phyloP scores from a whole-genome alignment of 2,888 invertebrate genomes.

The Tipula unca region DNA sequence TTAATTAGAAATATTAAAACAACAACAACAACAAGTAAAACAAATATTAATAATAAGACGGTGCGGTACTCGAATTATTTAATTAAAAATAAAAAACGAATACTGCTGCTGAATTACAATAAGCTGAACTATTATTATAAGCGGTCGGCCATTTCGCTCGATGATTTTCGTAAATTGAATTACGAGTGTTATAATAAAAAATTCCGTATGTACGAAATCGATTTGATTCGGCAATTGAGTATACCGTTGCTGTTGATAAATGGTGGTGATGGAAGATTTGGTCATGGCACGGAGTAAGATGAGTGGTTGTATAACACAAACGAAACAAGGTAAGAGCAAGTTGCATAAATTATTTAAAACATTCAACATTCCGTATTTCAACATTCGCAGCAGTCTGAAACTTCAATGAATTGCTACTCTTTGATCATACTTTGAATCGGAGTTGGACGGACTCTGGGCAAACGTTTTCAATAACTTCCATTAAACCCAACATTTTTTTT shows the following conservation, averaged over 20 bases:
- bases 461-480: too few relatives aligned
- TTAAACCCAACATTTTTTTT: too few relatives aligned
- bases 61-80: neutral
- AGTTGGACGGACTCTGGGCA: too few relatives aligned
- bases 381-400: too few relatives aligned
- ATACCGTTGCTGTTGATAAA: neutral
- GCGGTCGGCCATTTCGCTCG: constrained; percentile 23
- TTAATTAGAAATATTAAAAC: neutral
- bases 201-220: neutral
- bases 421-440: too few relatives aligned
- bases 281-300: neutral
- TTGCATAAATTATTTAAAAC: too few relatives aligned
- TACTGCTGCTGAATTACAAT: neutral
- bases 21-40: neutral
- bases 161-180: constrained; percentile 22
- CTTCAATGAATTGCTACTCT: too few relatives aligned
- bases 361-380: too few relatives aligned
- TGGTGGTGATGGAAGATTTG: neutral
- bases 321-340: neutral
- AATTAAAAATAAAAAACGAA: neutral
- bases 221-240: neutral
- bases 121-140: neutral
- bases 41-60: neutral
- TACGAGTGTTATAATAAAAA: neutral
- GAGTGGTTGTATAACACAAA: neutral